Conservation (phyloP, 2,797 vertebrate species). For the Artibeus jamaicensis region DNA sequence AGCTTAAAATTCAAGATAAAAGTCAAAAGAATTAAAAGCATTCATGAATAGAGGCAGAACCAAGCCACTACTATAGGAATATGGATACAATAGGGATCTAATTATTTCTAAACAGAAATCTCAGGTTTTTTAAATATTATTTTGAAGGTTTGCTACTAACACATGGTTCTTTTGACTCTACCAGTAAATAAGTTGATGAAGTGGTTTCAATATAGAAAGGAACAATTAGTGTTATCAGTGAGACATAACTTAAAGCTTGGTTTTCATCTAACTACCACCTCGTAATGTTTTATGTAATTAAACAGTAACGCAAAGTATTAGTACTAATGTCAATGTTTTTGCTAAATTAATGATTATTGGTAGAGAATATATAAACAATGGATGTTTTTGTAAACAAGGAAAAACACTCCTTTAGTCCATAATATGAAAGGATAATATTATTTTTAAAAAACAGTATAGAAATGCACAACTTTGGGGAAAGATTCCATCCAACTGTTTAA, state of each 20-base stretch:
- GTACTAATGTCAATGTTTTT: slow-evolving; percentile 23
- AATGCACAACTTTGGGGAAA: slow-evolving; percentile 44
- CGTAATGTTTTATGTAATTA: not conserved
- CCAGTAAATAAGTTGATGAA: slow-evolving; percentile 40
- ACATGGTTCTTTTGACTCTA: slow-evolving; percentile 44
- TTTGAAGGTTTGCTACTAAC: slow-evolving; percentile 42
- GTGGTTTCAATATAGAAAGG: not conserved
- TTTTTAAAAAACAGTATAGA: slow-evolving; percentile 18
- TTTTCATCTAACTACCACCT: not conserved
- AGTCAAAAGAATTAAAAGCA: not conserved
- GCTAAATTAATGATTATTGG: slow-evolving; percentile 29
- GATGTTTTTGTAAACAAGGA: not conserved
- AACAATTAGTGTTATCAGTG: slow-evolving; percentile 6
- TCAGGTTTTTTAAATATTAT: slow-evolving; percentile 43
- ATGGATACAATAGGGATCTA: slow-evolving; percentile 63
- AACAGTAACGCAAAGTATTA: not conserved
- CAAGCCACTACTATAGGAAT: not conserved
- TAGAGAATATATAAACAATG: not conserved
- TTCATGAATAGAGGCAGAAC: not conserved
- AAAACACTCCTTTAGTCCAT: slow-evolving; percentile 19
- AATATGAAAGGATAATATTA: slow-evolving; percentile 52
- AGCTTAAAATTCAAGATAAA: not conserved
- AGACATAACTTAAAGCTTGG: not conserved
- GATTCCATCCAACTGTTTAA: slow-evolving; percentile 57
- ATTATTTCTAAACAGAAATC: slow-evolving; percentile 76